Conservation (phyloP, 2,113 vertebrate species). For the Gorsachius goisagi region DNA sequence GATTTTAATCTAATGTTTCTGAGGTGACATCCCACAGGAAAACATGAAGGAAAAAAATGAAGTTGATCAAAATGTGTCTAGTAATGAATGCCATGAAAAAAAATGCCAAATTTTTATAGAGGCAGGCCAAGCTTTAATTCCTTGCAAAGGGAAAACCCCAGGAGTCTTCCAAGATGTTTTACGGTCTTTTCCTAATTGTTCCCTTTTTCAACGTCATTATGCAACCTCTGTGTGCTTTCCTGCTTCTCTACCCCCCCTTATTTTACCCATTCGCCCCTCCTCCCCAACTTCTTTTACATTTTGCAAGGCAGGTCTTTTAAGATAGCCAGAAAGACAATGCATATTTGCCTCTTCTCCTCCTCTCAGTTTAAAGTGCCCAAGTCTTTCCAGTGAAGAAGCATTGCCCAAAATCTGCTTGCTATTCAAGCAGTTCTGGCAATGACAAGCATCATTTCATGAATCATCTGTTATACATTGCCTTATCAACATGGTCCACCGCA, state of each 20-base stretch:
- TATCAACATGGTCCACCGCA: conserved; percentile 21
- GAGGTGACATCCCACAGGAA: not conserved
- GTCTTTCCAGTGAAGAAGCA: conserved; percentile 2
- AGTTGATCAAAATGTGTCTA: not conserved
- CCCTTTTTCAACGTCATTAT: not conserved
- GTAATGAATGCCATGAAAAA: not conserved
- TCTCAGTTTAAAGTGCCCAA: not conserved
- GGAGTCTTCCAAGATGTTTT: conserved; percentile 9
- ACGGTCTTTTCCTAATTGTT: not conserved
- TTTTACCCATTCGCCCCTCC: not conserved
- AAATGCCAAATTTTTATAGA: not conserved
- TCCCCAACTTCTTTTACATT: not conserved
- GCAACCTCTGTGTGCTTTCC: not conserved
- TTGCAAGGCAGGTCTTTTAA: not conserved
- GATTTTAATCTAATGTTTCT: not conserved
- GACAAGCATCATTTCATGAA: conserved; percentile 25
- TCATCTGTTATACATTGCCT: conserved; percentile 24
- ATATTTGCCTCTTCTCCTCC: not conserved
- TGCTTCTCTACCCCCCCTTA: not conserved
- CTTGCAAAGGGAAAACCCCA: not conserved
- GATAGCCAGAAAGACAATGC: not conserved
- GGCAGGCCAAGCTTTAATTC: not conserved
- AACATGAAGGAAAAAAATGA: not conserved
- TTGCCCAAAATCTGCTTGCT: conserved; percentile 43
- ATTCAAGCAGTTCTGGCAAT: conserved; percentile 18